Base-by-base conservation (phyloP, 1,140 invertebrate genomes). In the Stenopsyche tienmushanensis region DNA sequence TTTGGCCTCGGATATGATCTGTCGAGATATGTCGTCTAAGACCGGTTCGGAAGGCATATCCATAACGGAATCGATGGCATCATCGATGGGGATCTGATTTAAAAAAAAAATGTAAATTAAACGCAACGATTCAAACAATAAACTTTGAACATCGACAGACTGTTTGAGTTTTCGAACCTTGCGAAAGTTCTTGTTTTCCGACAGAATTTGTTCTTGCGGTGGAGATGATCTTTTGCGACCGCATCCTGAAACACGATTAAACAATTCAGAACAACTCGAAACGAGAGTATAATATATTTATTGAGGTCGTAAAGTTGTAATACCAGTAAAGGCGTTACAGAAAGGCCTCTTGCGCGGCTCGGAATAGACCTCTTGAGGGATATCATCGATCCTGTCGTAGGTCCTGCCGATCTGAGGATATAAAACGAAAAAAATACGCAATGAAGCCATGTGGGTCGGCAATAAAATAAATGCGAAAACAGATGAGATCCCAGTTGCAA, bases 1-100 rank as follows among this genome's bases (percentile, higher is more conserved):
- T 73, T 90, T 90, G 0, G 88, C 88, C 76, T 90, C 88, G 0
- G 87, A 88, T 72, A 90, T 80, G 7, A 90, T 90, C 74, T 90
- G 88, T 49, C 88, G 82, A 45, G 86, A 88, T 0, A 90, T 77
- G 66, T 91, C 88, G 60, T 89, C 88, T 0, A 90, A 83, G 1
- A 86, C 83, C 5, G 86, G 84, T 67, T 89, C 88, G 0, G 84
- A 83, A 70, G 84, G 85, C 39, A 87, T 76, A 60, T 89, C 88
- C 58, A 88, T 74, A 1, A 88, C 74, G 41, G 85, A 81, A 39
- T 81, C 84, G 26, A 88, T 76, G 1, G 82, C 78, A 58, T 90
- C 87, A 3, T 88, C 87, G 13, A 50, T 21, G 1, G 52, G 52
- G 2, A 54, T 54, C 52, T 54, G 47, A 20, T 3, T 3, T 5